Evolutionary conservation across 1,140 invertebrate species (phyloP).

Genomic region (Aradophagus sp.): DNA sequence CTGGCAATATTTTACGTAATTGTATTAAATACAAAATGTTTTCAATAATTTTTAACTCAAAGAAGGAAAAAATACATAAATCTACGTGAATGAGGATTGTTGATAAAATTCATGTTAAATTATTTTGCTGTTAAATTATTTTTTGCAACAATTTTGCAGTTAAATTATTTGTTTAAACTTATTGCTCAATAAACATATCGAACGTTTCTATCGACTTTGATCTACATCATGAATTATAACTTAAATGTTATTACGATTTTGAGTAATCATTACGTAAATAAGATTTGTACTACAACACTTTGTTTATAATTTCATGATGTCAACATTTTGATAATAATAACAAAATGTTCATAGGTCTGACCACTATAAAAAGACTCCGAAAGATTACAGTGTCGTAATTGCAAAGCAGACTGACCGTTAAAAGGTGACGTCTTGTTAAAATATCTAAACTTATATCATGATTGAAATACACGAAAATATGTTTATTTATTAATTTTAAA

Average conservation of each 20-base stretch:
- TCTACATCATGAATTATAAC: conserved; percentile 22
- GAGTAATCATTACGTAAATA: conserved; percentile 16
- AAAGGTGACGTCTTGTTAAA: no score
- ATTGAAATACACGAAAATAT: no score
- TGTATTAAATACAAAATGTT: no score
- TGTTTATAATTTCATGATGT: conserved; percentile 27
- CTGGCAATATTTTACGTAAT: no score
- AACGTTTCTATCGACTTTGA: conserved; percentile 38
- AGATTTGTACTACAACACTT: conserved; percentile 9
- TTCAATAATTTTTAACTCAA: no score
- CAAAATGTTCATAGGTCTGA: conserved; percentile 2
- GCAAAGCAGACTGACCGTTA: conserved; percentile 28
- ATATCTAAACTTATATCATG: no score
- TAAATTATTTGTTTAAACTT: conserved; percentile 33
- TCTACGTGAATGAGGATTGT: no score
- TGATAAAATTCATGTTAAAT: no score
- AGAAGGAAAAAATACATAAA: no score
- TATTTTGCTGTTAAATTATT: no score
- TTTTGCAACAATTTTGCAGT: conserved; percentile 6
- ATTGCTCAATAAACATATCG: conserved; percentile 56
- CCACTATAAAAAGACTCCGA: conserved; percentile 8
- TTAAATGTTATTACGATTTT: conserved; percentile 32
- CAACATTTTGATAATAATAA: no score
- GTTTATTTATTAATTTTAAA: no score
- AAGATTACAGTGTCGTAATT: conserved; percentile 26